These are phyloP conservation scores for Brachionus plicatilis DNA, from an alignment of 1,140 invertebrate species.

Conservation along the genomic window DNA sequence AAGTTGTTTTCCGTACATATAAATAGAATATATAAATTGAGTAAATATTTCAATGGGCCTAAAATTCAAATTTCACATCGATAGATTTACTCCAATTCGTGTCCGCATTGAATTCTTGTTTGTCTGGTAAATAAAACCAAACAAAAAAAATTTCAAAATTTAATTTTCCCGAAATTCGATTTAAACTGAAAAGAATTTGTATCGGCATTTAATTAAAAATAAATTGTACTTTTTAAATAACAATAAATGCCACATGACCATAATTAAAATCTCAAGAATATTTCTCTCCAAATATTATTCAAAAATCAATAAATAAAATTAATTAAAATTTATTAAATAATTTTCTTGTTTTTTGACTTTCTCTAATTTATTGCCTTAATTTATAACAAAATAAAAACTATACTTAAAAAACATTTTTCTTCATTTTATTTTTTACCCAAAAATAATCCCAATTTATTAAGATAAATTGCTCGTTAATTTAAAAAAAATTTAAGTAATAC, in stretches of 20 bases:
- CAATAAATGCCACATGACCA: background rate
- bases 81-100: background rate
- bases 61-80: slow-evolving; percentile 3
- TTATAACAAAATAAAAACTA: background rate
- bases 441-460: background rate
- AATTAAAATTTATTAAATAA: background rate
- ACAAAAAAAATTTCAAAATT: background rate
- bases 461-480: background rate
- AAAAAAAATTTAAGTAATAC: background rate
- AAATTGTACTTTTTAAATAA: background rate
- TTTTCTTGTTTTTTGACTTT: background rate
- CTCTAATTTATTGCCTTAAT: background rate
- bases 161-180: background rate
- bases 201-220: background rate
- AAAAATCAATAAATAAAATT: background rate
- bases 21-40: slow-evolving; percentile 1
- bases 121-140: background rate
- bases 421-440: background rate
- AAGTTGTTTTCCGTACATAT: background rate
- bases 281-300: background rate
- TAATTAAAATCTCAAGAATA: background rate
- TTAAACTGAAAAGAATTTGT: background rate
- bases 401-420: background rate
- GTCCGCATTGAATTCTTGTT: background rate
- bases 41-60: slow-evolving; percentile 2